A percentile compares a stretch with the other conserved stretches of the same genome.
These are phyloP conservation scores for Coregonus clupeaformis DNA, from an alignment of 2,113 vertebrate genomes.

Conservation along the genomic window DNA sequence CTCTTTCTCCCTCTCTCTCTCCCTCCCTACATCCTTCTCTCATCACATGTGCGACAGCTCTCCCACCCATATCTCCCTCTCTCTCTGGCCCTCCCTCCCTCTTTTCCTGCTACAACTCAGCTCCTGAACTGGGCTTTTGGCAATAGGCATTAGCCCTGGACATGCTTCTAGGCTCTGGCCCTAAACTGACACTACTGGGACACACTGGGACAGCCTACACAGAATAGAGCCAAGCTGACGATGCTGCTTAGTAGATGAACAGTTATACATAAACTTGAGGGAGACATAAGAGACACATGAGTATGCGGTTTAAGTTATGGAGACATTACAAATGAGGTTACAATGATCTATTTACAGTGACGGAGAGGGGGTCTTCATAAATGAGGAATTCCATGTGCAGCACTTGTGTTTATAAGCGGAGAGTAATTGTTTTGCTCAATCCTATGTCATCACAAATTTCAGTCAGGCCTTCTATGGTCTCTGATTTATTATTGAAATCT, in stretches of 20 bases:
- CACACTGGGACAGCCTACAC: background rate
- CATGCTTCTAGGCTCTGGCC: background rate
- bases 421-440: constrained; percentile 37
- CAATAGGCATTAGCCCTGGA: background rate
- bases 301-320: background rate
- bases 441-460: constrained; percentile 62
- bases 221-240: background rate
- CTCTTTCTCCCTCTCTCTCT: constrained; percentile 23
- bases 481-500: constrained; percentile 74
- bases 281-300: background rate
- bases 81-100: background rate
- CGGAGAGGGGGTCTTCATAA: background rate
- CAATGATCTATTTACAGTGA: background rate
- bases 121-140: background rate
- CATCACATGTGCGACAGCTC: background rate
- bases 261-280: background rate
- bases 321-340: background rate
- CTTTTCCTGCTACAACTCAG: background rate
- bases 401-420: constrained; percentile 5
- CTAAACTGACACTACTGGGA: background rate
- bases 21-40: background rate
- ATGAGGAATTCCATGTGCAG: background rate
- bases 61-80: background rate
- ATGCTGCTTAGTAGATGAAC: background rate
- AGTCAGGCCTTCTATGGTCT: constrained; percentile 57